phyloP scores from a whole-genome alignment of 2,797 vertebrate genomes.

The Anableps anableps region DNA sequence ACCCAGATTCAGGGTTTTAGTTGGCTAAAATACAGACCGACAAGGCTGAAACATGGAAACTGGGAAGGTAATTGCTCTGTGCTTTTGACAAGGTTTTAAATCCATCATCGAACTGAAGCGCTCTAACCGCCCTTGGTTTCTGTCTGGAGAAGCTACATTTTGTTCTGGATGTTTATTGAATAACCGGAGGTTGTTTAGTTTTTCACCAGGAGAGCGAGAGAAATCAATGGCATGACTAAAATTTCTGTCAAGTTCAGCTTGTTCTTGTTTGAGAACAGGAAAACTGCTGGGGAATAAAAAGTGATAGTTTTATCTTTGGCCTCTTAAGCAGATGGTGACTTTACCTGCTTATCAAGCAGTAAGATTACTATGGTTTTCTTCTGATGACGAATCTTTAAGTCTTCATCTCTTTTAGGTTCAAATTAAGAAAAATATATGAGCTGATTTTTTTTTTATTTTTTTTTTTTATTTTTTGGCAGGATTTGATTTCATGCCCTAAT shows the following conservation, averaged over 20 bases:
- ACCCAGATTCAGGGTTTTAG: slow-evolving; percentile 1
- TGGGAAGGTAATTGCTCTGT: slow-evolving; percentile 22
- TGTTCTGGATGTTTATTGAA: slow-evolving; percentile 51
- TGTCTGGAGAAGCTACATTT: slow-evolving; percentile 4
- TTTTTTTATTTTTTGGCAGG: not conserved
- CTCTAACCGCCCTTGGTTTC: slow-evolving; percentile 14
- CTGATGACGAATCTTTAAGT: not conserved
- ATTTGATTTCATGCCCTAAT: slow-evolving; percentile 25
- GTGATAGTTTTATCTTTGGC: slow-evolving; percentile 40
- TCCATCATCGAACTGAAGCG: slow-evolving; percentile 32
- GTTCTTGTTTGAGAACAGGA: slow-evolving; percentile 11
- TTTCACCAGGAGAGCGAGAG: slow-evolving; percentile 2
- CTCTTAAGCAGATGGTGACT: slow-evolving; percentile 29
- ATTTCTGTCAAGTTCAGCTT: slow-evolving; percentile 42
- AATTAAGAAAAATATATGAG: not conserved
- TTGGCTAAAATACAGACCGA: not conserved
- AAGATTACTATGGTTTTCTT: slow-evolving; percentile 20
- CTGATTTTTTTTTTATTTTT: too few relatives aligned
- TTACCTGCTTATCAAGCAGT: slow-evolving; percentile 24
- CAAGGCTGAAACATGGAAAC: not conserved
- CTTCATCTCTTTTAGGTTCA: not conserved
- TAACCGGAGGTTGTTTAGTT: slow-evolving; percentile 27
- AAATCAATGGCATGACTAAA: slow-evolving; percentile 46
- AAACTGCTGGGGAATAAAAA: slow-evolving; percentile 26
- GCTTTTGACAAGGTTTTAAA: slow-evolving; percentile 11